These are phyloP conservation scores for Lissonota sp. DNA, from an alignment of 2,888 invertebrate genomes.

Conservation along the genomic window DNA sequence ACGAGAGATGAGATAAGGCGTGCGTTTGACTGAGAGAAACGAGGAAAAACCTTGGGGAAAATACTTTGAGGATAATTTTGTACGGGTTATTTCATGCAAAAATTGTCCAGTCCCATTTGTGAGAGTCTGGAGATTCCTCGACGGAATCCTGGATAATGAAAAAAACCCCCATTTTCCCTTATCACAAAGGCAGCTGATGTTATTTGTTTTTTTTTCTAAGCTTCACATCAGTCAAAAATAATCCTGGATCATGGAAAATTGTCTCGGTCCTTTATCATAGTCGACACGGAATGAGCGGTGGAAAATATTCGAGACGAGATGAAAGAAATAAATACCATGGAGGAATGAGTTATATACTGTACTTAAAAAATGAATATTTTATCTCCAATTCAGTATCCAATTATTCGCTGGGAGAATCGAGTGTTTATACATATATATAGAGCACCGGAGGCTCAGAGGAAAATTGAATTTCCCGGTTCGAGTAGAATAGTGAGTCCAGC, in stretches of 20 bases:
- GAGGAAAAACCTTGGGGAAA: conserved; percentile 14
- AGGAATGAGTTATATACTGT: conserved; percentile 15
- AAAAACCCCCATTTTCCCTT: no score
- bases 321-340: not conserved
- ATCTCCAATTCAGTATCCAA: conserved; percentile 59
- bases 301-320: not conserved
- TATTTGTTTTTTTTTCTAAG: no score
- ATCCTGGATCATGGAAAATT: no score
- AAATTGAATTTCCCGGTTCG: conserved; percentile 48
- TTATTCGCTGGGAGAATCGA: conserved; percentile 56
- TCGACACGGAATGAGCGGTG: not conserved
- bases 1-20: conserved; percentile 61
- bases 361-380: conserved; percentile 51
- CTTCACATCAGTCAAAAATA: no score
- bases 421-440: conserved; percentile 47
- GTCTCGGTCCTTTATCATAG: no score
- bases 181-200: no score
- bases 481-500: conserved; percentile 23
- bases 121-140: no score
- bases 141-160: no score
- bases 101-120: no score
- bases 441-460: conserved; percentile 45
- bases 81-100: not conserved
- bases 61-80: conserved; percentile 5
- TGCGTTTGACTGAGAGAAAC: conserved; percentile 57